Percentiles rank a stretch among this genome's conserved stretches.
phyloP scores from a whole-genome alignment of 2,797 vertebrate genomes.

The Gadopsis bispinosus region DNA sequence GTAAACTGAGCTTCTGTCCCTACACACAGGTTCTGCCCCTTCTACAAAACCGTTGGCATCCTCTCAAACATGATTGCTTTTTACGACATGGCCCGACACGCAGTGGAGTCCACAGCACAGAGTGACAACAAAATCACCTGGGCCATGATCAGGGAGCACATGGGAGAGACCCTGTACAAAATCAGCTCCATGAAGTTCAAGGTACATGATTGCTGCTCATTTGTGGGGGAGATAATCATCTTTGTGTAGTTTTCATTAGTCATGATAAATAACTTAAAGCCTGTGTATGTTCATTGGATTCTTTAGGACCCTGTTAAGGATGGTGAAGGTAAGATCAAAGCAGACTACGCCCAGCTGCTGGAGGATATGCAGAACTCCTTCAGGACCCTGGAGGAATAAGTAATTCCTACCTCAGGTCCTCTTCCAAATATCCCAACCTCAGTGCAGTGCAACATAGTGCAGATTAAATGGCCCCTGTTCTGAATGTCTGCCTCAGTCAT shows the following conservation, averaged over 20 bases:
- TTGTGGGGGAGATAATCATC: not conserved
- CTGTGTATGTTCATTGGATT: conserved; percentile 7
- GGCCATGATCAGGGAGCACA: conserved; percentile 95
- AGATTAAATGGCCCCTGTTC: conserved; percentile 57
- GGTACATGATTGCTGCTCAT: conserved; percentile 78
- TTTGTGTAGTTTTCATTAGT: conserved; percentile 71
- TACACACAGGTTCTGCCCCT: conserved; percentile 93
- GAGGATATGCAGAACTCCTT: conserved; percentile 99
- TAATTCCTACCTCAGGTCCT: not conserved
- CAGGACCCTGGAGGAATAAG: conserved; percentile 91
- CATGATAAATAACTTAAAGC: conserved; percentile 70
- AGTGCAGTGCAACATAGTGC: conserved; percentile 58
- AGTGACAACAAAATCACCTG: conserved; percentile 98
- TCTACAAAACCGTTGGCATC: conserved; percentile 98
- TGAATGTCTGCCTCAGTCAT: conserved; percentile 53
- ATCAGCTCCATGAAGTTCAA: conserved; percentile 99
- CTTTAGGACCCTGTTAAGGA: conserved; percentile 96
- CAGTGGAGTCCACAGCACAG: conserved; percentile 95
- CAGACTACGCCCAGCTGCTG: conserved; percentile 92
- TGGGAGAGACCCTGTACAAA: conserved; percentile 96
- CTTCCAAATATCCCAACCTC: conserved; percentile 44
- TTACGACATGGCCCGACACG: conserved; percentile 97
- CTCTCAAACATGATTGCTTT: conserved; percentile 97
- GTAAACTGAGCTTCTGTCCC: conserved; percentile 4
- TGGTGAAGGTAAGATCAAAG: conserved; percentile 95